Conservation (phyloP, 2,888 invertebrate species). For the Tetanocera ferruginea region DNA sequence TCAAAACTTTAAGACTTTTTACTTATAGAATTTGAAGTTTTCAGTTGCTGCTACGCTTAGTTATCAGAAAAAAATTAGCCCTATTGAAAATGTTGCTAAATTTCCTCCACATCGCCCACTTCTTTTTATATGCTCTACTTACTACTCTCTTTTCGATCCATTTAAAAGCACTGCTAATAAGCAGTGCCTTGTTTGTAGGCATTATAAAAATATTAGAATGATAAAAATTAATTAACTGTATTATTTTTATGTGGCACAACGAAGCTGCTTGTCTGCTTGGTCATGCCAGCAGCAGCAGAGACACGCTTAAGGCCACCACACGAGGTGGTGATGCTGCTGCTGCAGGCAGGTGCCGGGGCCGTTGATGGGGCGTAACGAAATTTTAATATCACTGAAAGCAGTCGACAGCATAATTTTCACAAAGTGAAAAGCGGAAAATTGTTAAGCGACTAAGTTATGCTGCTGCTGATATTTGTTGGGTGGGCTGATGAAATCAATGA, state of each 20-base stretch:
- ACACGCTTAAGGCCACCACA: background rate
- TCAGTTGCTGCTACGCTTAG: background rate
- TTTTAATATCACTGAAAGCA: conserved; percentile 9
- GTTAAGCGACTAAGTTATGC: background rate
- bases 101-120: background rate
- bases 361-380: conserved; percentile 12
- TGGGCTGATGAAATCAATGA: background rate
- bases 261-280: background rate
- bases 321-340: background rate
- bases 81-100: background rate
- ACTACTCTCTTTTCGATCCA: background rate
- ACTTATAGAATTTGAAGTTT: too few species aligned
- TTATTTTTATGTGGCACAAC: conserved; percentile 31
- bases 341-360: background rate
- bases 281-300: background rate
- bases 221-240: conserved; percentile 35
- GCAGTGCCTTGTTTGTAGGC: conserved; percentile 3
- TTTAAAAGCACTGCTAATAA: background rate
- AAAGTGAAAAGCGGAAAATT: conserved; percentile 34
- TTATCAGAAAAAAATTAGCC: background rate
- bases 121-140: background rate
- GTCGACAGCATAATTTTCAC: conserved; percentile 32
- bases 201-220: conserved; percentile 33
- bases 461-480: background rate
- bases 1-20: too few species aligned